Conservation (phyloP, 2,888 invertebrate species). For the Syrphus vitripennis region DNA sequence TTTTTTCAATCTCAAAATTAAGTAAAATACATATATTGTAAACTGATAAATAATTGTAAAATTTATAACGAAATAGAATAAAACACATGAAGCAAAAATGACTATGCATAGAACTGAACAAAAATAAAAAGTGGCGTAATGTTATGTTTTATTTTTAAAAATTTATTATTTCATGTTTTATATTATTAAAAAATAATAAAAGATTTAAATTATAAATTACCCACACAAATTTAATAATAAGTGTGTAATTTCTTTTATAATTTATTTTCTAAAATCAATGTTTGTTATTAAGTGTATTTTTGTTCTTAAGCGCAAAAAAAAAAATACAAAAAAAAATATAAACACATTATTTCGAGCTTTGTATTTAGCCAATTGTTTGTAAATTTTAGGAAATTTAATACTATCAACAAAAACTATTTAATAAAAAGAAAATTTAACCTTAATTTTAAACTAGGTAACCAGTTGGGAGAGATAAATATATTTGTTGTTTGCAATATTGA, state of each 20-base stretch:
- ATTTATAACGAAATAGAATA: constrained; percentile 61
- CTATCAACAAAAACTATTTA: constrained; percentile 14
- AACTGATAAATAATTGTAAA: constrained; percentile 40
- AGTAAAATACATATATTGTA: constrained; percentile 15
- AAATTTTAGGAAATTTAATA: constrained; percentile 53
- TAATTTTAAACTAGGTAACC: not conserved
- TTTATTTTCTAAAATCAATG: constrained; percentile 25
- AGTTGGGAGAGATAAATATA: constrained; percentile 17
- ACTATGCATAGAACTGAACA: constrained; percentile 59
- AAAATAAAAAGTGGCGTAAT: constrained; percentile 32
- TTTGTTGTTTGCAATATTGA: no score
- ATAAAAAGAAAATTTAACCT: not conserved
- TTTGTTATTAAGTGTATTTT: constrained; percentile 50
- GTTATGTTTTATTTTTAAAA: constrained; percentile 1
- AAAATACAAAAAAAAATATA: not conserved
- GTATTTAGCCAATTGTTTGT: constrained; percentile 68
- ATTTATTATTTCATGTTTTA: constrained; percentile 15
- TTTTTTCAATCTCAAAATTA: constrained; percentile 23
- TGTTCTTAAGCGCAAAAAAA: constrained; percentile 63
- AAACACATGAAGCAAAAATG: constrained; percentile 36
- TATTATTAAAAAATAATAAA: not conserved
- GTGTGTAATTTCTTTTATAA: constrained; percentile 28
- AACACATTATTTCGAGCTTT: constrained; percentile 48
- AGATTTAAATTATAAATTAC: constrained; percentile 1
- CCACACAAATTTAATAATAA: not conserved